phyloP scores from a whole-genome alignment of 2,113 vertebrate species.

The Dasyornis broadbenti region DNA sequence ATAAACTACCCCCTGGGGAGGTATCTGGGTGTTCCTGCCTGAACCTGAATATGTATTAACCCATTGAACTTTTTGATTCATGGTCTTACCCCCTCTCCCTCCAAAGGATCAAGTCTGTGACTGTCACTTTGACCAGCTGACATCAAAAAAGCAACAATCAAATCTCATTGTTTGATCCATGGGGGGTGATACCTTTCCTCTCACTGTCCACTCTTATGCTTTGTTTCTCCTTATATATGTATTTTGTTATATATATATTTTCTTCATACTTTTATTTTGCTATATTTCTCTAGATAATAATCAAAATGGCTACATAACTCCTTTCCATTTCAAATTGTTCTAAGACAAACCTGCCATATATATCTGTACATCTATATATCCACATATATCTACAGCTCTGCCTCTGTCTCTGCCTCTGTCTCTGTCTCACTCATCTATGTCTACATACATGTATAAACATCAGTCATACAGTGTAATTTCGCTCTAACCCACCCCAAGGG shows the following conservation, averaged over 20 bases:
- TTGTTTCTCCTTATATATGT: neutral
- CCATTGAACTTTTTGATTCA: neutral
- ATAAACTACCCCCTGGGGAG: neutral
- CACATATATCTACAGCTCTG: neutral
- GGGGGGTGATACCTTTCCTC: neutral
- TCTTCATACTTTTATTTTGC: neutral
- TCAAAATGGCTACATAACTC: neutral
- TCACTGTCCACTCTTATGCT: too few species aligned
- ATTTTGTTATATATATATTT: neutral
- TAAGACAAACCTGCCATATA: neutral
- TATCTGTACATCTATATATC: too few species aligned
- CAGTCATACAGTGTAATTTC: neutral
- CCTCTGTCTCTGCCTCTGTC: too few species aligned
- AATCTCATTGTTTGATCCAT: neutral
- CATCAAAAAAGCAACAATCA: neutral
- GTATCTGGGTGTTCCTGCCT: neutral
- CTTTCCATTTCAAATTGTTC: neutral
- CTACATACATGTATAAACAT: neutral
- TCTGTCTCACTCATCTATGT: neutral
- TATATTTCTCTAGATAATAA: neutral
- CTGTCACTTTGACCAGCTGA: neutral
- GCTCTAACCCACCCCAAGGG: neutral
- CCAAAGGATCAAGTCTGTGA: neutral
- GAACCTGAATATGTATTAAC: neutral
- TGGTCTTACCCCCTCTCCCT: neutral